Evolutionary conservation across 2,888 invertebrate species (phyloP).

Genomic region (Cosmia trapezina): DNA sequence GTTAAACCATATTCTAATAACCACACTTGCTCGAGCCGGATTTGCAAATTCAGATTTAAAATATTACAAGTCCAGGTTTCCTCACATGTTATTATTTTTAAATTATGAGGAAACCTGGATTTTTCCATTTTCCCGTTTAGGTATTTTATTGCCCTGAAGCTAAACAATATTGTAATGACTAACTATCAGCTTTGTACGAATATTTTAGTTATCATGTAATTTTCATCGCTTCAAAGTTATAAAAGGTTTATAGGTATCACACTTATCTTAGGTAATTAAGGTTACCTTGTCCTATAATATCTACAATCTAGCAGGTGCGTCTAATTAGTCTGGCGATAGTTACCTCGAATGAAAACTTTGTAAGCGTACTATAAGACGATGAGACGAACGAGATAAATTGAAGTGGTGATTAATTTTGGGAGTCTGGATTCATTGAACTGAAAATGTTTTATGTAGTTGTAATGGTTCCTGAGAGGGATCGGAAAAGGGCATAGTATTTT

Average conservation of each 20-base stretch:
- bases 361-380: constrained; percentile 37
- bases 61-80: too few species aligned
- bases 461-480: neutral
- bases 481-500: constrained; percentile 15
- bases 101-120: too few species aligned
- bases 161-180: neutral
- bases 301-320: constrained; percentile 38
- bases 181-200: neutral
- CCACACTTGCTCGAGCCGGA: too few species aligned
- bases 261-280: constrained; percentile 35
- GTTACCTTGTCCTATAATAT: constrained; percentile 17
- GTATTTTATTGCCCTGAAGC: neutral
- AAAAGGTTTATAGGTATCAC: constrained; percentile 13
- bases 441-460: constrained; percentile 20
- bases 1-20: neutral
- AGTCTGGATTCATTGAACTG: constrained; percentile 24
- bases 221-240: neutral
- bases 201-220: neutral
- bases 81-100: too few species aligned
- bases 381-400: constrained; percentile 27
- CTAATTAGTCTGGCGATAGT: constrained; percentile 44
- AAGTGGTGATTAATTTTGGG: constrained; percentile 33
- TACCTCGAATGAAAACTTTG: constrained; percentile 33
- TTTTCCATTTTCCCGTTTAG: too few species aligned
- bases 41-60: too few species aligned